phyloP scores from a whole-genome alignment of 2,113 vertebrate genomes.

The Centropus unirufus region DNA sequence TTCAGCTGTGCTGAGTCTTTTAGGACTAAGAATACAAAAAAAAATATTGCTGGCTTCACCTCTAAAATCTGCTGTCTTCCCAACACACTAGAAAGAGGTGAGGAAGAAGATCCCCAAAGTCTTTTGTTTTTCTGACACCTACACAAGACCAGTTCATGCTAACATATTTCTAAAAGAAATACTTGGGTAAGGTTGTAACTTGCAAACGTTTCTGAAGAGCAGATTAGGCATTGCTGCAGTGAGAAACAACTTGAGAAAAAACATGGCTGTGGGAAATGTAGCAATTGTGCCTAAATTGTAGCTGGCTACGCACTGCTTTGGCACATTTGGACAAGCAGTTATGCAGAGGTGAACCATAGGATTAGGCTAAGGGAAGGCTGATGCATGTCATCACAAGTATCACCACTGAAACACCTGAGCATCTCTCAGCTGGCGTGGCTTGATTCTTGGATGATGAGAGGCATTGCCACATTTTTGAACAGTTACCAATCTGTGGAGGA shows the following conservation, averaged over 20 bases:
- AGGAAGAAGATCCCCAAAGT: not conserved
- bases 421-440: accelerated
- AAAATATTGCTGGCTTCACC: not conserved
- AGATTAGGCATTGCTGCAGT: accelerated
- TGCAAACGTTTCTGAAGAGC: not conserved
- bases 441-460: not conserved
- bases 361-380: not conserved
- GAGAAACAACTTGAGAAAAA: not conserved
- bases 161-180: not conserved
- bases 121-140: not conserved
- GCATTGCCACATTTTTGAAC: not conserved
- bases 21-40: not conserved
- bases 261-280: accelerated
- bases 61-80: not conserved
- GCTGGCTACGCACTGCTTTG: not conserved
- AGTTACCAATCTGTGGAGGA: not conserved
- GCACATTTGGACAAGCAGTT: not conserved
- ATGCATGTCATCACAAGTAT: accelerated
- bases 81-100: not conserved
- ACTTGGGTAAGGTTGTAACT: not conserved
- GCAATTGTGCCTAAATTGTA: not conserved
- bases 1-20: not conserved
- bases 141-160: accelerated
- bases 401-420: not conserved
- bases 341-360: accelerated